These are phyloP conservation scores for Caenorhabditis sp. DNA, from an alignment of 2,888 invertebrate species.

Conservation along the genomic window DNA sequence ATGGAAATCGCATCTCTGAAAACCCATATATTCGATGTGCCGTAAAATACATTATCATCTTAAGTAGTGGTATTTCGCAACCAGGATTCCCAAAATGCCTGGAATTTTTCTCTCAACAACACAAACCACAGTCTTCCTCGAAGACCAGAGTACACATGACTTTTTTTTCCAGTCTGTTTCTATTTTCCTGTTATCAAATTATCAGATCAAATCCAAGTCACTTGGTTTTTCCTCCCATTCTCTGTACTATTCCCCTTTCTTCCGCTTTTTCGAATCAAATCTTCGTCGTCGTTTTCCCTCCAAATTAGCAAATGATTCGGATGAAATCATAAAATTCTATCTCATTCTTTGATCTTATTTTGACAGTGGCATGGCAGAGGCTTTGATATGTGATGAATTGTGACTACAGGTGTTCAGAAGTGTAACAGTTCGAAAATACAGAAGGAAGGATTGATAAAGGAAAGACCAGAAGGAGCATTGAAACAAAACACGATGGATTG, in stretches of 20 bases:
- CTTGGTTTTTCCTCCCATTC: slow-evolving; percentile 17
- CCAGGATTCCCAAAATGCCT: not conserved
- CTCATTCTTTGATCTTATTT: slow-evolving; percentile 39
- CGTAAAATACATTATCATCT: too few relatives aligned
- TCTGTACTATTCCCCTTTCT: slow-evolving; percentile 39
- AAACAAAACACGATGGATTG: slow-evolving; percentile 38
- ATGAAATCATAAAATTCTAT: slow-evolving; percentile 3
- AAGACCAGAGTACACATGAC: slow-evolving; percentile 46
- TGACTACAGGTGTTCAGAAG: slow-evolving; percentile 27
- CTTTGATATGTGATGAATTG: not conserved
- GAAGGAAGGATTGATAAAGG: slow-evolving; percentile 7
- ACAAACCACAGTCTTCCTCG: slow-evolving; percentile 17
- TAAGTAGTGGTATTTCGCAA: too few relatives aligned
- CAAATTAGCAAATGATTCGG: not conserved
- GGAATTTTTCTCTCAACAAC: slow-evolving; percentile 4
- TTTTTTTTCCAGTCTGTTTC: not conserved
- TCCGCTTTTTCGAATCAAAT: slow-evolving; percentile 22
- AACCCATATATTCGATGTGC: not conserved
- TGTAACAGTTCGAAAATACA: slow-evolving; percentile 18
- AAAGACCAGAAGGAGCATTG: slow-evolving; percentile 14
- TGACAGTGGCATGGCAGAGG: not conserved
- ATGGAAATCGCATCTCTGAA: slow-evolving; percentile 81
- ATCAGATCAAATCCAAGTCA: slow-evolving; percentile 46
- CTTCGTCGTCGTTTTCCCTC: slow-evolving; percentile 6
- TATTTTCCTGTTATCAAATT: slow-evolving; percentile 53